Conservation (phyloP, 2,888 invertebrate species). For the Drosophila birchii region DNA sequence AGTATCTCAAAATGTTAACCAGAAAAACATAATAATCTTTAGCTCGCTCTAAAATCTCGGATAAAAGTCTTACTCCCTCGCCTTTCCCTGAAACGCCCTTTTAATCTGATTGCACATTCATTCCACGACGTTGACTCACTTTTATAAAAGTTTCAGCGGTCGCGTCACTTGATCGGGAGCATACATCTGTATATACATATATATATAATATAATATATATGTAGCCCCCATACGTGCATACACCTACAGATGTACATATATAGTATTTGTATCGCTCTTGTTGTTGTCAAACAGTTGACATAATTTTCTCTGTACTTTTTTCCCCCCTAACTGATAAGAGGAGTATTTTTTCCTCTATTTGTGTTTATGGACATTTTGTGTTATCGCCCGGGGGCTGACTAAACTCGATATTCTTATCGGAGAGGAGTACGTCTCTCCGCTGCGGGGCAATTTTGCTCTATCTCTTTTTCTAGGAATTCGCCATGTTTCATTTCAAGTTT, state of each 20-base stretch:
- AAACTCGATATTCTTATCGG: constrained; percentile 45
- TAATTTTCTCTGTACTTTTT: constrained; percentile 42
- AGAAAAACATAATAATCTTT: constrained; percentile 27
- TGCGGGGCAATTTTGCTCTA: constrained; percentile 19
- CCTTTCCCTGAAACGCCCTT: constrained; percentile 1
- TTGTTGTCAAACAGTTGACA: constrained; percentile 51
- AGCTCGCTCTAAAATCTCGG: background rate
- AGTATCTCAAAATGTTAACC: constrained; percentile 9
- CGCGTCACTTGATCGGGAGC: constrained; percentile 51
- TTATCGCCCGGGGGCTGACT: constrained; percentile 43
- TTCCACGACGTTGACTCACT: constrained; percentile 55
- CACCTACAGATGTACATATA: background rate
- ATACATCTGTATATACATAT: background rate
- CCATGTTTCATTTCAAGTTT: constrained; percentile 40
- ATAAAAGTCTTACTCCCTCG: constrained; percentile 7
- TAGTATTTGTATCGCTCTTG: constrained; percentile 39
- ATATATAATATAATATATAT: background rate
- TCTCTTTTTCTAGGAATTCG: constrained; percentile 51
- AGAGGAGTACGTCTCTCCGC: constrained; percentile 34
- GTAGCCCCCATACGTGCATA: background rate
- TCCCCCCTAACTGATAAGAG: constrained; percentile 38
- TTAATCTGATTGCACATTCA: constrained; percentile 32
- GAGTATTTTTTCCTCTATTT: constrained; percentile 22
- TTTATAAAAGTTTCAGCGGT: constrained; percentile 29
- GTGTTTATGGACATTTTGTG: constrained; percentile 28